These are phyloP conservation scores for Brenthis ino DNA, from an alignment of 2,888 invertebrate genomes.

Conservation along the genomic window DNA sequence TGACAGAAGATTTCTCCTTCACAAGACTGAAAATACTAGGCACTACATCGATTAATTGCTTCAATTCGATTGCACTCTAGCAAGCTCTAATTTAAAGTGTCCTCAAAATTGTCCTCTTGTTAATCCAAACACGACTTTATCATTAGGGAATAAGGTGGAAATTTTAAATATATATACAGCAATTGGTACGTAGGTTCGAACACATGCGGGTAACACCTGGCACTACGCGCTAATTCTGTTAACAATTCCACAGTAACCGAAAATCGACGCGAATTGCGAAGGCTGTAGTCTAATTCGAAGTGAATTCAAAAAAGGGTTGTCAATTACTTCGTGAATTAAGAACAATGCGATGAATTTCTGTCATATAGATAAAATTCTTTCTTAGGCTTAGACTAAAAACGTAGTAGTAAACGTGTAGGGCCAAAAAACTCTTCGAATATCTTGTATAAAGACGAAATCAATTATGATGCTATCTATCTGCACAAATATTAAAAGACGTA, in stretches of 20 bases:
- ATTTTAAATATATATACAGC: neutral
- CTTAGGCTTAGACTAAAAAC: no score
- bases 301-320: constrained; percentile 24
- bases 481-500: no score
- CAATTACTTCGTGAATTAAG: no score
- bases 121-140: constrained; percentile 14
- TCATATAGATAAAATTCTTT: no score
- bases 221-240: constrained; percentile 47
- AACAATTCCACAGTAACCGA: constrained; percentile 36
- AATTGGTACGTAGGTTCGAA: constrained; percentile 14
- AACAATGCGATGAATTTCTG: no score
- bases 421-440: no score
- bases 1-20: constrained; percentile 19
- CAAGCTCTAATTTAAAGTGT: constrained; percentile 27
- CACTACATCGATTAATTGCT: constrained; percentile 36
- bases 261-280: constrained; percentile 31
- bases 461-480: no score
- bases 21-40: constrained; percentile 27
- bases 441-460: no score
- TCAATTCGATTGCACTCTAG: constrained; percentile 31
- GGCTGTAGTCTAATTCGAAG: constrained; percentile 6
- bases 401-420: no score
- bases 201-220: constrained; percentile 35
- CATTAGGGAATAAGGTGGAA: neutral
- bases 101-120: constrained; percentile 19